A percentile compares a stretch with the other conserved stretches of the same genome.
phyloP scores from a whole-genome alignment of 2,888 invertebrate genomes.

The Agapetus fuscipes region DNA sequence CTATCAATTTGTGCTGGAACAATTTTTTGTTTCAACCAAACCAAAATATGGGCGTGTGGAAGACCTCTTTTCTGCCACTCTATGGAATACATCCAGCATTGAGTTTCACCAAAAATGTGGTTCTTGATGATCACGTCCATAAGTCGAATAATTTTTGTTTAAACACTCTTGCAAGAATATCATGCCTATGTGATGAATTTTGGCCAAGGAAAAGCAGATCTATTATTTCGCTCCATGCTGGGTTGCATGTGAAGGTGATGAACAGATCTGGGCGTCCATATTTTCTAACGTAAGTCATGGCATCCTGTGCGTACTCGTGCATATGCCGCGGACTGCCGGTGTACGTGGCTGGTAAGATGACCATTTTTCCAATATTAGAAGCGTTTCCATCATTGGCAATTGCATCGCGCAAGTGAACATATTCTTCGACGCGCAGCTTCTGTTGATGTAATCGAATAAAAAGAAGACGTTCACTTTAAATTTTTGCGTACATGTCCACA shows the following conservation, averaged over 20 bases:
- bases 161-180: constrained; percentile 23
- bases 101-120: background rate
- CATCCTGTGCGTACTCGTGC: constrained; percentile 2
- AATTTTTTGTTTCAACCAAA: background rate
- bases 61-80: too few relatives aligned
- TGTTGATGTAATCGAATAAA: constrained; percentile 26
- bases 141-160: constrained; percentile 19
- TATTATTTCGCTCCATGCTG: constrained; percentile 3
- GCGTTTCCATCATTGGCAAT: too few relatives aligned
- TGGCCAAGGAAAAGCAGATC: constrained; percentile 7
- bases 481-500: constrained; percentile 29
- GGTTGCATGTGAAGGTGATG: constrained; percentile 6
- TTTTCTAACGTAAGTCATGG: constrained; percentile 3
- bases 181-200: constrained; percentile 21
- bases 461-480: constrained; percentile 26
- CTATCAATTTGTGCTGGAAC: background rate
- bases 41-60: constrained; percentile 1
- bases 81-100: constrained; percentile 1
- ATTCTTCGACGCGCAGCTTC: constrained; percentile 26
- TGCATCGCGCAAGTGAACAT: too few relatives aligned
- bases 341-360: background rate
- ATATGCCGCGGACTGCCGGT: background rate
- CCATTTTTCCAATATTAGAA: constrained; percentile 15
- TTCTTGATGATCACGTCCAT: background rate
- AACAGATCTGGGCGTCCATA: constrained; percentile 4